Evolutionary conservation across 2,113 vertebrate species (phyloP), one percentile per base, ranked within the genome.

Genomic region (Pavo muticus): DNA sequence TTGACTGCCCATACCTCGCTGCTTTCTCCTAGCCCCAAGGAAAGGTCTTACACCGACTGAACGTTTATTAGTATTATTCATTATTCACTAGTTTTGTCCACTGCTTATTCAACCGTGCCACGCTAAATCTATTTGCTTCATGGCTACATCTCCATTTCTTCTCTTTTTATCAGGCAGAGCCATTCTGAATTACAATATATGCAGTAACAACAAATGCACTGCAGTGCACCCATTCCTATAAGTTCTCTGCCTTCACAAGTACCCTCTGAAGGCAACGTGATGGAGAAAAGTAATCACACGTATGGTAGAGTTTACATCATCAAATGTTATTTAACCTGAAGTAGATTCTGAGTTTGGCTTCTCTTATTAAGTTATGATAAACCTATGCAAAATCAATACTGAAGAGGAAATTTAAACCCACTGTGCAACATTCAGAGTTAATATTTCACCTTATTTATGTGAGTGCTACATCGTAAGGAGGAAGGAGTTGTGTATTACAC

Each of bases 201-300:
- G 10, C 30, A 70, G 39, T 18, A 75, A 18, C 27, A 45, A 10
- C 65, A 35, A 5, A 0, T 0, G 0, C 2, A 3, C 40, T 39
- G 27, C 15, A 16, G 23, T 20, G 42, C 5, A 42, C 1, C 10
- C 14, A 40, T 9, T 20, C 27, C 63, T 70, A 24, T 25, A 50
- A 19, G 54, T 24, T 39, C 45, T 71, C 45, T 74, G 70, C 29
- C 23, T 50, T 70, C 64, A 12, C 32, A 32, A 50, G 29, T 2
- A 2, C 24, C 29, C 40, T 29, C 63, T 72, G 63, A 48, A 59
- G 12, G 14, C n/a, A 13, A 5, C 5, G 8, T 0, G 3, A 35
- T 2, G 64, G 18, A 30, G 50, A 40, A 30, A 50, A 54, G 56
- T 18, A 80, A 37, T 5, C 15, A 15, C 27, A 8, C 5, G 0